A percentile compares a stretch with the other conserved stretches of the same genome.
Conservation (phyloP, 2,113 vertebrate genomes). For the Callorhinus ursinus region DNA sequence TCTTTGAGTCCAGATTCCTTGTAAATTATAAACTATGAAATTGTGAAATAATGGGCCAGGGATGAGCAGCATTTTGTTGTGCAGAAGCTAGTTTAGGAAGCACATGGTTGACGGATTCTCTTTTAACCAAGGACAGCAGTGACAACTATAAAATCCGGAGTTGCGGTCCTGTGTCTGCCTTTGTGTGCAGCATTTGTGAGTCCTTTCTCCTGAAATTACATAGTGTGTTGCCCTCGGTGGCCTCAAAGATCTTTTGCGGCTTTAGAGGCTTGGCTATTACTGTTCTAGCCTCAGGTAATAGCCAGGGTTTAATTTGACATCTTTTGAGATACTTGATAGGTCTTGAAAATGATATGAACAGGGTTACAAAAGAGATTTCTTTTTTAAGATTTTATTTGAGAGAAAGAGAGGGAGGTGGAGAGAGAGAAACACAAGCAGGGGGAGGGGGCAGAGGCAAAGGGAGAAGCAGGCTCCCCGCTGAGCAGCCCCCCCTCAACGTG, state of each 20-base stretch:
- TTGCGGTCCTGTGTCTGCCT: not conserved
- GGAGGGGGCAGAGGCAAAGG: no score
- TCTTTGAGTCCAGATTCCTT: not conserved
- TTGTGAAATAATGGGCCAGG: not conserved
- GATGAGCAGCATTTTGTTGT: not conserved
- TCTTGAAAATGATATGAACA: not conserved
- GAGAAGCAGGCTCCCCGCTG: not conserved
- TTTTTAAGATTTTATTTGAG: not conserved
- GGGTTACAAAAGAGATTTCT: not conserved
- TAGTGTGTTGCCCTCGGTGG: no score
- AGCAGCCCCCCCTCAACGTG: accelerated
- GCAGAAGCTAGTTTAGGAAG: not conserved
- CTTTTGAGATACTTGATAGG: not conserved
- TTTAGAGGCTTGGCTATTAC: not conserved
- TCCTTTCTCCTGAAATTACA: not conserved
- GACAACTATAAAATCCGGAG: not conserved
- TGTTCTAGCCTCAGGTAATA: no score
- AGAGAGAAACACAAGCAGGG: not conserved
- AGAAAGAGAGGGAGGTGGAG: not conserved
- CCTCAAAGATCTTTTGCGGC: no score
- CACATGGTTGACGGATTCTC: not conserved
- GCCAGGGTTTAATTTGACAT: not conserved
- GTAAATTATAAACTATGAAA: not conserved
- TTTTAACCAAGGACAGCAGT: not conserved
- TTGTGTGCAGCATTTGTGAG: not conserved